phyloP scores from a whole-genome alignment of 2,888 invertebrate genomes.

The Zelleria hepariella region DNA sequence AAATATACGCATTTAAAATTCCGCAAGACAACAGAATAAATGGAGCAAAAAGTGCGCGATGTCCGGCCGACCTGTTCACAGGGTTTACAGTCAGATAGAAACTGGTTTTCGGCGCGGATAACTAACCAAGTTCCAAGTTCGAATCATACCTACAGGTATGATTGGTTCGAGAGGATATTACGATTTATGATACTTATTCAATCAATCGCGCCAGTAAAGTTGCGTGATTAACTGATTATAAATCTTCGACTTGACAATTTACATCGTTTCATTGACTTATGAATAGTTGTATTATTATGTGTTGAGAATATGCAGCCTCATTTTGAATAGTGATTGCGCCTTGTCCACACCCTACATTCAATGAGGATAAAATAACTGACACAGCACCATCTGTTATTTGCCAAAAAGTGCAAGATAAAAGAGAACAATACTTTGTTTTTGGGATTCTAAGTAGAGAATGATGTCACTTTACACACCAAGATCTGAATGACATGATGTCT shows the following conservation, averaged over 20 bases:
- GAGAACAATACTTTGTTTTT: too few relatives aligned
- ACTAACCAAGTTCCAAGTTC: background rate
- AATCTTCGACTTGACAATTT: background rate
- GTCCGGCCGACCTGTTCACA: background rate
- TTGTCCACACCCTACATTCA: too few relatives aligned
- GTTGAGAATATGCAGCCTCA: too few relatives aligned
- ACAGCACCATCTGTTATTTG: too few relatives aligned
- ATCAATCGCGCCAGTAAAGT: background rate
- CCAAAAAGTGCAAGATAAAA: too few relatives aligned
- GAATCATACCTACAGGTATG: too few relatives aligned
- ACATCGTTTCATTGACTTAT: too few relatives aligned
- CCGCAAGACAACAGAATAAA: background rate
- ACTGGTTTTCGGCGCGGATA: background rate
- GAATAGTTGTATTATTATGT: too few relatives aligned
- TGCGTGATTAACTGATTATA: background rate
- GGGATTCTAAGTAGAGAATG: background rate
- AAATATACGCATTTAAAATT: too few relatives aligned
- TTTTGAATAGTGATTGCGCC: too few relatives aligned
- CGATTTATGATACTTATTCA: background rate
- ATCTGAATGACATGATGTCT: slow-evolving; percentile 35
- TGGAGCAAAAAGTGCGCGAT: background rate
- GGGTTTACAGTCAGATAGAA: background rate
- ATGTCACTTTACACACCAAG: slow-evolving; percentile 21
- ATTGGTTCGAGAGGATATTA: background rate
- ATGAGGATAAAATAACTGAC: too few relatives aligned